Evolutionary conservation across 2,888 invertebrate species (phyloP), one percentile per base, ranked within the genome.

Genomic region (Globia sparganii): DNA sequence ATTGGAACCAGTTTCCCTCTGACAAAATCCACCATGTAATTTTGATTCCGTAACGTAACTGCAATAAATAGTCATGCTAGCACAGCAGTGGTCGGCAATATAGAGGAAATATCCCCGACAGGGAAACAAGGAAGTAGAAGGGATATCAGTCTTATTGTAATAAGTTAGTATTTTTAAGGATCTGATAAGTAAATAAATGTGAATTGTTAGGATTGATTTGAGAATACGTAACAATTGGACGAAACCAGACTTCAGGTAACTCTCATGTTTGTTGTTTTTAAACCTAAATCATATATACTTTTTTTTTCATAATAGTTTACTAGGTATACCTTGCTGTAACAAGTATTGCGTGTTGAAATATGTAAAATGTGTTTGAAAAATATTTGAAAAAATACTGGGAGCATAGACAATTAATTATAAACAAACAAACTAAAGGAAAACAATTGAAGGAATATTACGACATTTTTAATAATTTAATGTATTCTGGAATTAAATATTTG

Each of bases 61-160:
- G 84, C 84, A 70, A 83, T 87, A 86, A 85, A 87, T 80, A 78
- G 34, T 73, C 28, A 72, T 70, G 31, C 75, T 58, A 64, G 73
- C 78, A 62, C 87, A 86, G 84, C 84, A 75, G 83, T 75, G 73
- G 75, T 65, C 77, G 61, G 67, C 73, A 79, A 82, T 85, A 79
- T 62, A 62, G 56, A 49, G 68, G 72, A 75, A 77, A 79, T 79
- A 85, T 81, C 15, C 72, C 59, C 31, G 72, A 62, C 56, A 28
- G 64, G 62, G 46, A 65, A 58, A 68, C 62, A 28, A 62, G 76
- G 69, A 86, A 72, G 58, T 37, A 49, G 49, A 43, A 59, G 53
- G 28, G n/a, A 66, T 56, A 43, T 43, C 56, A 69, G n/a, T 34
- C 37, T 61, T 71, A 58, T 66, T 34, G 84, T 46, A 49, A 69